Evolutionary conservation across 1,140 invertebrate species (phyloP).

Genomic region (Manduca sexta): DNA sequence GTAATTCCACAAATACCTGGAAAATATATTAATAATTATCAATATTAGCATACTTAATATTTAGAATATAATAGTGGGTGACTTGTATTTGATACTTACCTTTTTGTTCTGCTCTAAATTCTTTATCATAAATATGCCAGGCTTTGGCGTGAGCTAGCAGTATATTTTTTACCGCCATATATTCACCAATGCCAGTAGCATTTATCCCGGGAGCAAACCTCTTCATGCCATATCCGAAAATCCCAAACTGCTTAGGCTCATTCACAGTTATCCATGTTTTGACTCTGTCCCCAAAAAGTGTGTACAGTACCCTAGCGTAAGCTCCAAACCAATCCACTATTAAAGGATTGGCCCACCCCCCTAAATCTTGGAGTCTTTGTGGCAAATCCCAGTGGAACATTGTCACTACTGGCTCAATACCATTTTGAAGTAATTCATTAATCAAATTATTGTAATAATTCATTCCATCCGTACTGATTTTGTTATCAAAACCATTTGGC

Average conservation of each 20-base stretch:
- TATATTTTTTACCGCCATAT: conserved; percentile 8
- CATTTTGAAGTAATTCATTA: conserved; percentile 8
- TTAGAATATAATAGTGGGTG: too few species aligned
- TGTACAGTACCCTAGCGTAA: conserved; percentile 6
- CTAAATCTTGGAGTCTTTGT: conserved; percentile 13
- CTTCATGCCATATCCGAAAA: conserved; percentile 7
- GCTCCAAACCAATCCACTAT: conserved; percentile 11
- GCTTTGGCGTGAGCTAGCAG: conserved; percentile 10
- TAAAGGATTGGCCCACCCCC: conserved; percentile 13
- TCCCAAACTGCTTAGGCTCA: conserved; percentile 9
- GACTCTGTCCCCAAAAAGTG: conserved; percentile 10
- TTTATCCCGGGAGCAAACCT: conserved; percentile 1
- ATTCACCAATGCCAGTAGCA: conserved; percentile 7
- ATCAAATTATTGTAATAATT: conserved; percentile 13
- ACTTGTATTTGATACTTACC: conserved; percentile 8
- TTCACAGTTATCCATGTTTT: conserved; percentile 15
- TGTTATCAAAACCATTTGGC: conserved; percentile 61
- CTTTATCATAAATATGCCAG: conserved; percentile 12
- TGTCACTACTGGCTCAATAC: conserved; percentile 10
- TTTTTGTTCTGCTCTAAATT: conserved; percentile 8
- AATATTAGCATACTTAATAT: too few species aligned
- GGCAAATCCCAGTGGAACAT: conserved; percentile 17
- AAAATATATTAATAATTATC: conserved; percentile 9
- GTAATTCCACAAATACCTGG: conserved; percentile 40
- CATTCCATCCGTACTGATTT: conserved; percentile 10